Evolutionary conservation across 2,797 vertebrate species (phyloP), one percentile per base, ranked within the genome.

Genomic region (Benthosema pterotum): DNA sequence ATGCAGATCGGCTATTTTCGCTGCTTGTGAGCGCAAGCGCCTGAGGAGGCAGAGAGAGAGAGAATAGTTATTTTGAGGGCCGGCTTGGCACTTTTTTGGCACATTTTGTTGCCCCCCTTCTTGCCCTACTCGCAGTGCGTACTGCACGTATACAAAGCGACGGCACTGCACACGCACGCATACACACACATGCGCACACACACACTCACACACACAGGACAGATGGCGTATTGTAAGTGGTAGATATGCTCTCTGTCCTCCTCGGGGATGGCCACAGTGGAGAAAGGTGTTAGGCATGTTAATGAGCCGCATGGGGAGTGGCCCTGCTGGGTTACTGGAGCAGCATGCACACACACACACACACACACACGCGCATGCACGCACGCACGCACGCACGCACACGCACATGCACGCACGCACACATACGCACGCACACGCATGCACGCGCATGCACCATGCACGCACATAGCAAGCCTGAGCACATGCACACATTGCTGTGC

Each of bases 251-350:
- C 49, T 51, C 59, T 60, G 60, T 68, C 65, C 53, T 28, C 52
- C 42, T 9, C n/a, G 11, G 43, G 49, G 38, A 57, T n/a, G 51
- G 42, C 5, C 28, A 67, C 43, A 42, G 17, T 60, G 60, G 42
- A 25, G 54, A 65, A 11, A 57, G 51, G 60, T 63, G 67, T 72
- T 50, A 63, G 56, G 53, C 63, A 51, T 66, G 72, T 75, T 60
- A 58, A 71, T 76, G 65, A 57, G 76, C 28, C 67, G 28, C 61
- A 74, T 46, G 1, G 72, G 76, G 74, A 86, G 69, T 53, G 50
- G n/a, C 57, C 42, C 32, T 65, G 74, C 61, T 61, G 42, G 67
- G 82, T 81, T 77, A 77, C 69, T 79, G 70, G 64, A 69, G 57
- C 70, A 74, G 14, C 11, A 25, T 13, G 1, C 43, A 3, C 22